A percentile compares a stretch with the other conserved stretches of the same genome.
Conservation (phyloP, 2,888 invertebrate species). For the Drosophila emarginata region DNA sequence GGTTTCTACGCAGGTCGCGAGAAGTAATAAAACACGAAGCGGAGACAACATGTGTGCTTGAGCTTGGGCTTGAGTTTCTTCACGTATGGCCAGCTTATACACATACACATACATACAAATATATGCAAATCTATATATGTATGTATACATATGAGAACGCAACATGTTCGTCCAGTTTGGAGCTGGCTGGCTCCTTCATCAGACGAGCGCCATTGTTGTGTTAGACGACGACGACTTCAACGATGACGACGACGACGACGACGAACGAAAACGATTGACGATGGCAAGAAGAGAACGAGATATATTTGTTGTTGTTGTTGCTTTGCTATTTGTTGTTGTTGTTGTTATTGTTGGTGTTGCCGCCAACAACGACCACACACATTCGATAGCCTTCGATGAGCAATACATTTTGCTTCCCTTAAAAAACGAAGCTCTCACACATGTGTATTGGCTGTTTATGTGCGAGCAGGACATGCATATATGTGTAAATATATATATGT, state of each 20-base stretch:
- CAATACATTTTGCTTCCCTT: constrained; percentile 73
- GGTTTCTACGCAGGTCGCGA: constrained; percentile 71
- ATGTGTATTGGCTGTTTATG: constrained; percentile 19
- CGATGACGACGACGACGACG: constrained; percentile 21
- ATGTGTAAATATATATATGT: constrained; percentile 6
- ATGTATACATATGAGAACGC: constrained; percentile 55
- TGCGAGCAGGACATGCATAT: constrained; percentile 22
- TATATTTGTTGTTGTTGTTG: not conserved
- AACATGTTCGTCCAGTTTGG: constrained; percentile 74
- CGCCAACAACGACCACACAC: constrained; percentile 44
- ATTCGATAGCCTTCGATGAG: constrained; percentile 79
- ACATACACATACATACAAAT: constrained; percentile 24
- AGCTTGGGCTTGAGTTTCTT: constrained; percentile 7
- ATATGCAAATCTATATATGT: constrained; percentile 50
- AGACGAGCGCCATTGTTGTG: constrained; percentile 61
- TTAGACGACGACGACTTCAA: constrained; percentile 22
- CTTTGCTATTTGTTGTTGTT: not conserved
- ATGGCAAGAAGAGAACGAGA: constrained; percentile 18
- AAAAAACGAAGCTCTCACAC: constrained; percentile 38
- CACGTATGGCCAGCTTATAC: constrained; percentile 35
- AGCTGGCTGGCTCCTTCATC: constrained; percentile 14
- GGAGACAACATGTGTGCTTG: constrained; percentile 60
- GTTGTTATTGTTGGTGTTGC: not conserved
- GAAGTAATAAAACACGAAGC: constrained; percentile 73
- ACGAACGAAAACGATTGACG: constrained; percentile 13